A percentile compares a stretch with the other conserved stretches of the same genome.
phyloP scores from a whole-genome alignment of 2,797 vertebrate genomes.

The Argyrosomus regius region DNA sequence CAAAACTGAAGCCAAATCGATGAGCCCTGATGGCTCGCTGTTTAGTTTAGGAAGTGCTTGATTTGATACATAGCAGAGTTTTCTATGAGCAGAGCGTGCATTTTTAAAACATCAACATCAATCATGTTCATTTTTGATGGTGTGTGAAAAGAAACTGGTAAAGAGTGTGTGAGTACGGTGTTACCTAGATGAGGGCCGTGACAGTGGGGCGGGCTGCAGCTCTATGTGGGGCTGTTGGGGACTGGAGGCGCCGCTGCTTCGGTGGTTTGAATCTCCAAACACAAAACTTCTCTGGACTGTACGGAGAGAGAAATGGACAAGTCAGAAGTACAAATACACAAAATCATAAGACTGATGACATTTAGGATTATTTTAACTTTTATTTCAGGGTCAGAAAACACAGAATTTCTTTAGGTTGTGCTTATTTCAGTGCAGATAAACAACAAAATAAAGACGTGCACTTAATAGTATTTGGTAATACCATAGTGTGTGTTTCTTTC shows the following conservation, averaged over 20 bases:
- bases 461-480: conserved; percentile 29
- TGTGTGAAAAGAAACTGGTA: not conserved
- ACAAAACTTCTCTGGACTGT: conserved; percentile 95
- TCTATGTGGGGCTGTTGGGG: conserved; percentile 92
- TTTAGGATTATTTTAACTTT: not conserved
- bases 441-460: not conserved
- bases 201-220: conserved; percentile 88
- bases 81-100: too few species aligned
- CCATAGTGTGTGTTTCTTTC: conserved; percentile 81
- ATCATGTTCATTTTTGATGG: too few species aligned
- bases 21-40: too few species aligned
- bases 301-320: conserved; percentile 14
- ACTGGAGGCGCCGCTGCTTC: conserved; percentile 90
- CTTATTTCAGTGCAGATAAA: not conserved
- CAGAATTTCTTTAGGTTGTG: not conserved
- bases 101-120: too few species aligned
- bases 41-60: too few species aligned
- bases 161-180: not conserved
- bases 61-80: too few species aligned
- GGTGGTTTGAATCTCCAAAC: conserved; percentile 93
- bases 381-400: not conserved
- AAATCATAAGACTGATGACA: not conserved
- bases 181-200: conserved; percentile 92
- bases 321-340: not conserved
- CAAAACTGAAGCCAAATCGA: too few species aligned